Evolutionary conservation across 1,140 invertebrate species (phyloP), one percentile per base, ranked within the genome.

Genomic region (Ephestia elutella): DNA sequence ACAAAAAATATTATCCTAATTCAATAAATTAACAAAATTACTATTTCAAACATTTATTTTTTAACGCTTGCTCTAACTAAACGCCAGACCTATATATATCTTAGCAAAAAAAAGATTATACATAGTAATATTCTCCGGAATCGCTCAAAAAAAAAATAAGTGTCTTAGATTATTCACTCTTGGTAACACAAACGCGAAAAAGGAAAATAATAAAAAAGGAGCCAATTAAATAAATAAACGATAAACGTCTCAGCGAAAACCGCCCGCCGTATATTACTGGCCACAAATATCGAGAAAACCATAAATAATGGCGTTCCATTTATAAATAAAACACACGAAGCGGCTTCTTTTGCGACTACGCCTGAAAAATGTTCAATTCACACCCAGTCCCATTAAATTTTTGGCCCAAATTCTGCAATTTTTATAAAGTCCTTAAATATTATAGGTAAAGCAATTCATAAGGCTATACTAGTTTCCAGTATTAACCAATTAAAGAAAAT

Each of bases 191-290:
- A 15, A 15, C 38, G 10, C n/a, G 32, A 15, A 32, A 11, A 8
- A 32, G 30, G 30, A 32, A 32, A 44, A 44, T 44, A 44, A 44
- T 44, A 44, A 17, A 44, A 28, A 44, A 15, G 38, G 5, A 44
- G 10, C 38, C 38, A 44, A 44, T 44, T 44, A 44, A 44, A 44
- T 44, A 44, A 44, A 44, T 44, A 44, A 44, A 44, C 38, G 38
- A 44, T 44, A 44, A 44, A 44, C 1, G 38, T 44, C 38, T 44
- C 38, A 44, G 5, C 13, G n/a, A 44, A 44, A 44, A 17, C 38
- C 38, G n/a, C 38, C n/a, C 10, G 38, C 7, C 38, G 38, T 44
- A 44, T 44, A 44, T 44, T 44, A 44, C 13, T 44, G 38, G 13
- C 38, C 38, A 17, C 38, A 44, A 44, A 44, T 44, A 44, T 44